Evolutionary conservation across 2,113 vertebrate species (phyloP).

Genomic region (Tachycineta bicolor): DNA sequence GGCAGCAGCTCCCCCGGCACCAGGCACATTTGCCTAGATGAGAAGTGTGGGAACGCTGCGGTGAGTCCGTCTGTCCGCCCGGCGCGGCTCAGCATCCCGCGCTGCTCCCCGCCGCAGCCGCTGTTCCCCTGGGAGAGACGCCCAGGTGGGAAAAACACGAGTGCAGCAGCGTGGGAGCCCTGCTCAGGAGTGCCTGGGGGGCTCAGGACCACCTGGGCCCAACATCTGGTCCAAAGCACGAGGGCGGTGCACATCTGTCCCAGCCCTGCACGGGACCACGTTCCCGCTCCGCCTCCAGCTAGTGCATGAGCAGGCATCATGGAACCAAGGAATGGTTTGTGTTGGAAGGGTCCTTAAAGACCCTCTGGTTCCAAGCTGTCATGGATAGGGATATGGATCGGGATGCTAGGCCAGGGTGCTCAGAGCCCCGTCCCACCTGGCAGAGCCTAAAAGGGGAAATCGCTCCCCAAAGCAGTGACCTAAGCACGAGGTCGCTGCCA

Average conservation of each 20-base stretch:
- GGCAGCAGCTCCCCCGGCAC: conserved; percentile 11
- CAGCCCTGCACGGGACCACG: rapidly evolving
- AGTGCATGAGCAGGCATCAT: rapidly evolving
- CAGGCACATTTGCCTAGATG: conserved; percentile 41
- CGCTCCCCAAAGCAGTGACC: rapidly evolving
- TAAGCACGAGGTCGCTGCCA: background rate
- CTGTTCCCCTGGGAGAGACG: background rate
- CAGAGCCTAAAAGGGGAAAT: background rate
- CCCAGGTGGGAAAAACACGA: background rate
- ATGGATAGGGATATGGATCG: background rate
- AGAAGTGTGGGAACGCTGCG: background rate
- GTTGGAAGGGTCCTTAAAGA: background rate
- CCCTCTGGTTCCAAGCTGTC: background rate
- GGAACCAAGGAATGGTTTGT: background rate
- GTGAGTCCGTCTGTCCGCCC: background rate
- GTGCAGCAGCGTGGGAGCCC: background rate
- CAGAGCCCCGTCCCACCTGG: background rate
- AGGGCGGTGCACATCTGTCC: background rate
- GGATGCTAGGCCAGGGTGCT: background rate
- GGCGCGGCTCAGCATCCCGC: background rate
- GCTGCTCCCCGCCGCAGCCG: rapidly evolving
- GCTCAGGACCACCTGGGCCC: background rate
- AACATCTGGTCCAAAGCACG: background rate
- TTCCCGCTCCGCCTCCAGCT: rapidly evolving
- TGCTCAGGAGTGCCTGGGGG: too few species aligned